Conservation (phyloP, 2,888 invertebrate species). For the Apoderus coryli region DNA sequence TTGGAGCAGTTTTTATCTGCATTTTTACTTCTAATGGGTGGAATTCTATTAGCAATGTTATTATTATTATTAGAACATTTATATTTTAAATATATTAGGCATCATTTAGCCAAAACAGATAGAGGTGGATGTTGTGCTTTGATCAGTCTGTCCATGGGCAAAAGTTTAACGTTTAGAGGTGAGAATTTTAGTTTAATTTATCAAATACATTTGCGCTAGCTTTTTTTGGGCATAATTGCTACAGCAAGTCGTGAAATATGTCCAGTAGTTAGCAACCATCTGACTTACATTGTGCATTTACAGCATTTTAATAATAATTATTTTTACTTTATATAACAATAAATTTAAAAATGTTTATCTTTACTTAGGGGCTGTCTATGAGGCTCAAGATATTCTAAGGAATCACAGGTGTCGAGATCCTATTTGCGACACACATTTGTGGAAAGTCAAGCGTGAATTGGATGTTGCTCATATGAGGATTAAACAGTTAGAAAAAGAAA, state of each 20-base stretch:
- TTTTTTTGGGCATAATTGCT: too few species aligned
- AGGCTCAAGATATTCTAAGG: constrained; percentile 60
- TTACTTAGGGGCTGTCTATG: constrained; percentile 49
- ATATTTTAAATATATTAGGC: constrained; percentile 86
- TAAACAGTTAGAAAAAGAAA: constrained; percentile 71
- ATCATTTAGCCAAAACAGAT: constrained; percentile 76
- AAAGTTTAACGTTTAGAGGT: constrained; percentile 68
- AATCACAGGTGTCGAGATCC: constrained; percentile 63
- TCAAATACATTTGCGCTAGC: too few species aligned
- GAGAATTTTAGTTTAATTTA: constrained; percentile 5
- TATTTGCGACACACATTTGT: constrained; percentile 67
- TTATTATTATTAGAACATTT: constrained; percentile 82
- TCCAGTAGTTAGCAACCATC: too few species aligned
- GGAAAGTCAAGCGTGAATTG: constrained; percentile 84
- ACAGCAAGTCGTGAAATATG: too few species aligned
- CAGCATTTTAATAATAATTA: too few species aligned
- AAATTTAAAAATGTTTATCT: too few species aligned
- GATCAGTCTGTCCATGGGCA: constrained; percentile 82
- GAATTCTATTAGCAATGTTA: constrained; percentile 78
- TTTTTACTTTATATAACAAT: too few species aligned
- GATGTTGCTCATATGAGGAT: constrained; percentile 75
- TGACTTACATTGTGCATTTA: too few species aligned
- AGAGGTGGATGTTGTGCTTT: constrained; percentile 87
- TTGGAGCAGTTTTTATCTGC: constrained; percentile 95
- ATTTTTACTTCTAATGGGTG: constrained; percentile 87